Evolutionary conservation across 2,797 vertebrate species (phyloP).

Genomic region (Hirundo rustica): DNA sequence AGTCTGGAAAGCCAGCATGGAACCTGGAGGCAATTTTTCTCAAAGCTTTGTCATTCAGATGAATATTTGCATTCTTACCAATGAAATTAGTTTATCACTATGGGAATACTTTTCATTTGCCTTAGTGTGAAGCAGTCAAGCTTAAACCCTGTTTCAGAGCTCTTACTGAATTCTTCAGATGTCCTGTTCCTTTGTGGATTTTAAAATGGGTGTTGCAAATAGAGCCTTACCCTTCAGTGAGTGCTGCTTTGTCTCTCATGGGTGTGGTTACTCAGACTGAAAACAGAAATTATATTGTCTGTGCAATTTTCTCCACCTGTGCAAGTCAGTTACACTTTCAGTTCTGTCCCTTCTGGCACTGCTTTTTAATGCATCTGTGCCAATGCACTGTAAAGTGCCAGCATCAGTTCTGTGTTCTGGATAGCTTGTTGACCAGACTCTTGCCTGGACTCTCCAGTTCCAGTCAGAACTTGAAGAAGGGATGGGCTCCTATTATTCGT

Average conservation of each 20-base stretch:
- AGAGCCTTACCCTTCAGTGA: background rate
- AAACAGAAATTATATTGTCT: background rate
- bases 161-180: background rate
- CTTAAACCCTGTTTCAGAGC: background rate
- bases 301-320: background rate
- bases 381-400: background rate
- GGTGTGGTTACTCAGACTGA: background rate
- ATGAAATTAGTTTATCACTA: conserved; percentile 15
- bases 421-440: background rate
- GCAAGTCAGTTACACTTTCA: background rate
- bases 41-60: background rate
- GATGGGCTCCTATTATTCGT: background rate
- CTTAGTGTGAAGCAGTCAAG: background rate
- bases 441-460: background rate
- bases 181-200: background rate
- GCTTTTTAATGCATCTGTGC: background rate
- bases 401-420: background rate
- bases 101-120: background rate
- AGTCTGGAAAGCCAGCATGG: background rate
- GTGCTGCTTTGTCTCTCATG: background rate
- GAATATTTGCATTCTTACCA: background rate
- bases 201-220: background rate
- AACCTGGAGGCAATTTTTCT: conserved; percentile 7
- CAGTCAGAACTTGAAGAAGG: background rate
- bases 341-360: background rate